Conservation (phyloP, 2,797 vertebrate genomes). For the Enteromius anoplus region DNA sequence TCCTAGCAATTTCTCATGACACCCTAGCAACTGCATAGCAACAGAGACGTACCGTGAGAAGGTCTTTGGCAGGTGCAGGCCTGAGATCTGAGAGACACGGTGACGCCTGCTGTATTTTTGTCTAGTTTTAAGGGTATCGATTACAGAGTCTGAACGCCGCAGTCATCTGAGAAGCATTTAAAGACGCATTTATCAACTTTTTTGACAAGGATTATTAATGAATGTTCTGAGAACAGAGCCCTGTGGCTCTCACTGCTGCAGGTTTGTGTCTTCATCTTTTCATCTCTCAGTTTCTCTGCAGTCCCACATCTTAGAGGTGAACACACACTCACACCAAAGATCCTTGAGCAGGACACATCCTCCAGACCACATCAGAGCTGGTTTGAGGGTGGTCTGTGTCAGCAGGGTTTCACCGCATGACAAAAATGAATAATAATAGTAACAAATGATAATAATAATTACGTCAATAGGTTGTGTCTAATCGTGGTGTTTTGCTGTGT, state of each 20-base stretch:
- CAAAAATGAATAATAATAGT: background rate
- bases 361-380: slow-evolving; percentile 64
- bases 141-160: slow-evolving; percentile 76
- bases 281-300: slow-evolving; percentile 68
- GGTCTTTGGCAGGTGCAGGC: slow-evolving; percentile 10
- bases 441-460: too few relatives aligned
- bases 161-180: slow-evolving; percentile 72
- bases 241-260: slow-evolving; percentile 25
- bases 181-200: slow-evolving; percentile 76
- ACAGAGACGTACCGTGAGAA: background rate
- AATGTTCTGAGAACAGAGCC: background rate
- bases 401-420: slow-evolving; percentile 18
- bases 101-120: background rate
- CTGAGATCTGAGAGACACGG: slow-evolving; percentile 2
- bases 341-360: slow-evolving; percentile 71
- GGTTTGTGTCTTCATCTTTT: slow-evolving; percentile 17
- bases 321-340: slow-evolving; percentile 76
- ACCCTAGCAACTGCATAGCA: slow-evolving; percentile 4
- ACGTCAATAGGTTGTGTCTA: slow-evolving; percentile 12
- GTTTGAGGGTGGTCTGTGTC: slow-evolving; percentile 57
- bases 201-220: slow-evolving; percentile 31
- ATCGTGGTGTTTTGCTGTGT: slow-evolving; percentile 53
- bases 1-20: background rate
- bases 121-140: slow-evolving; percentile 53
- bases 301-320: slow-evolving; percentile 68